Base-by-base conservation (phyloP, 2,113 vertebrate species). In the Paramisgurnus dabryanus region DNA sequence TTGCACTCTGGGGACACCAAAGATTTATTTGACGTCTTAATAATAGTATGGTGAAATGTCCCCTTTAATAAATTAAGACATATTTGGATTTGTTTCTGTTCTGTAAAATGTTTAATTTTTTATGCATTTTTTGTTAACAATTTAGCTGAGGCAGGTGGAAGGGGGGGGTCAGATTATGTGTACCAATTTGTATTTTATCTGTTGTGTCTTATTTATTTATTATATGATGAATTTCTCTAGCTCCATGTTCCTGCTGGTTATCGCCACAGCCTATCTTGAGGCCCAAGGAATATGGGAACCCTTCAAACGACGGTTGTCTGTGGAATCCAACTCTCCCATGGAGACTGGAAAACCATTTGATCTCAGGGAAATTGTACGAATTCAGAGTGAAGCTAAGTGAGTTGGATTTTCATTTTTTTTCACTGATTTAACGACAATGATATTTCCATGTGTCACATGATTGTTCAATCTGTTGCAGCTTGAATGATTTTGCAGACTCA, bases 271-370 rank as follows among this genome's bases (percentile, higher is more conserved):
- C 79, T 99, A 97, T 87, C 90, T 99, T 91, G 98, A 99, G 93
- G 98, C 98, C 86, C 95, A 98, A 92, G 96, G 97, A 90, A 98
- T 98, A 82, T 99, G 98, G 98, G 97, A 99, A 88, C 96, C 97
- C 18, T 99, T 99, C 89, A 95, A 94, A 87, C 95, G 95, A 89
- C 95, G 95, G 3, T 91, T 99, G 18, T 98, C 95, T 17, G 93
- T 97, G 87, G 98, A 99, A 86, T 95, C 96, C 68, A 96, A 93
- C 90, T 93, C 95, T 70, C 90, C 94, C 85, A 91, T 97, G 92
- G 96, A 98, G 89, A 94, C 96, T 45, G 97, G 96, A 85, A 95
- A 95, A 87, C 95, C 96, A 7, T 97, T 98, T 89, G 96, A 98
- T 94, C 96, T 99, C 95, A 97, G 97, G 94, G 96, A 97, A 89